Conservation (phyloP, 2,888 invertebrate species). For the Epsilonema sp. region DNA sequence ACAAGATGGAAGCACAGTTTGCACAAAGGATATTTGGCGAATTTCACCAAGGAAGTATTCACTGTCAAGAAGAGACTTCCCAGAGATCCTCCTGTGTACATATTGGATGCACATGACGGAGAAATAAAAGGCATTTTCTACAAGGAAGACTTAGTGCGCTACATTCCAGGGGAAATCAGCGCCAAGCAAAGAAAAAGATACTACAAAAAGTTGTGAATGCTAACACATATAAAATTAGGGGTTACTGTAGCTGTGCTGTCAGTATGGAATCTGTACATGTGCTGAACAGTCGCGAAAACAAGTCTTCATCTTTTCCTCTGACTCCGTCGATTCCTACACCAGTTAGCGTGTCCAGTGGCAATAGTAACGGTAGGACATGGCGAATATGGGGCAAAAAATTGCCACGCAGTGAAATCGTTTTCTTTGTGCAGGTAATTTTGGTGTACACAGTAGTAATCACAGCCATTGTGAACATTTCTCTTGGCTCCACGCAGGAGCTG, state of each 20-base stretch:
- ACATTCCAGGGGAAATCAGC: background rate
- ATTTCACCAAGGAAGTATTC: constrained; percentile 1
- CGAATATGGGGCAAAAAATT: too few species aligned
- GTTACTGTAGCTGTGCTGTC: too few species aligned
- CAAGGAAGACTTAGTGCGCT: background rate
- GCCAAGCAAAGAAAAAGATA: background rate
- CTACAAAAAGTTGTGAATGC: too few species aligned
- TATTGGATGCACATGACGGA: constrained; percentile 1
- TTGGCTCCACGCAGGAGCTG: background rate
- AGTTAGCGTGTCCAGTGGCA: too few species aligned
- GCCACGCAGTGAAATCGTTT: background rate
- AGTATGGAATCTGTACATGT: too few species aligned
- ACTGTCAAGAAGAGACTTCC: background rate
- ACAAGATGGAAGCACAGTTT: background rate
- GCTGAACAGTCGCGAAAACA: too few species aligned
- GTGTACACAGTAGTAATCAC: constrained; percentile 1
- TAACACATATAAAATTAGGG: too few species aligned
- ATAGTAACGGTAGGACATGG: too few species aligned
- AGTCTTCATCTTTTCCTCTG: too few species aligned
- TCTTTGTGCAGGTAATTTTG: background rate
- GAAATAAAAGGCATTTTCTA: constrained; percentile 3
- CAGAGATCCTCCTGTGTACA: background rate
- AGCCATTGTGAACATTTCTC: background rate
- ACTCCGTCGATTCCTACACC: too few species aligned
- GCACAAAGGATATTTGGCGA: constrained; percentile 3